These are phyloP conservation scores for Solenopsis fugax DNA, from an alignment of 1,140 invertebrate genomes.

Conservation along the genomic window DNA sequence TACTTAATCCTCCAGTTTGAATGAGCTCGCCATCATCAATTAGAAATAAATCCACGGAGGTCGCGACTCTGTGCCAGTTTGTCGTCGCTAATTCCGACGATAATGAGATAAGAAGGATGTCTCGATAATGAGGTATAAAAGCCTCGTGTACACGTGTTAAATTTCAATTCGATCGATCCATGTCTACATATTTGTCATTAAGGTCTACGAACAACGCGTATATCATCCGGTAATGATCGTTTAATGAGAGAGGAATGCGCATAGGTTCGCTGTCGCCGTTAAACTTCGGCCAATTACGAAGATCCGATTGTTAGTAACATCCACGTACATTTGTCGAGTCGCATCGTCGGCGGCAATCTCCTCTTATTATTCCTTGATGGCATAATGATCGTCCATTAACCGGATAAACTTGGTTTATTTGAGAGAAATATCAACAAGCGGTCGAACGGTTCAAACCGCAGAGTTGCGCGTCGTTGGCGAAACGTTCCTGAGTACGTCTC, in stretches of 20 bases:
- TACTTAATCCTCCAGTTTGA: constrained; percentile 15
- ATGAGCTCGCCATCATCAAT: constrained; percentile 5
- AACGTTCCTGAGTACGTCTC: neutral
- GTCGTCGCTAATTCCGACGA: neutral
- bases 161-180: constrained; percentile 28
- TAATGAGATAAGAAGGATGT: constrained; percentile 3
- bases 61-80: neutral
- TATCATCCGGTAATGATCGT: constrained; percentile 38
- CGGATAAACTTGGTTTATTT: constrained; percentile 47
- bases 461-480: neutral
- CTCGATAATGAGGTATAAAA: constrained; percentile 2
- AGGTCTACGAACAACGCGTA: neutral
- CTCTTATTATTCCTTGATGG: constrained; percentile 42
- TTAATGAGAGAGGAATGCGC: constrained; percentile 45
- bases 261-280: neutral
- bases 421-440: constrained; percentile 32
- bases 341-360: constrained; percentile 50
- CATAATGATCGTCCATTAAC: constrained; percentile 51
- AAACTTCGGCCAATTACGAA: constrained; percentile 47
- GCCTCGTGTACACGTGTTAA: neutral
- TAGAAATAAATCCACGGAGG: neutral
- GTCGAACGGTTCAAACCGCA: neutral
- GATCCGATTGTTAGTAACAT: constrained; percentile 30
- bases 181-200: neutral
- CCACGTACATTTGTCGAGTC: constrained; percentile 16